Evolutionary conservation across 2,888 invertebrate species (phyloP), one percentile per base, ranked within the genome.

Genomic region (Eurytoma californica): DNA sequence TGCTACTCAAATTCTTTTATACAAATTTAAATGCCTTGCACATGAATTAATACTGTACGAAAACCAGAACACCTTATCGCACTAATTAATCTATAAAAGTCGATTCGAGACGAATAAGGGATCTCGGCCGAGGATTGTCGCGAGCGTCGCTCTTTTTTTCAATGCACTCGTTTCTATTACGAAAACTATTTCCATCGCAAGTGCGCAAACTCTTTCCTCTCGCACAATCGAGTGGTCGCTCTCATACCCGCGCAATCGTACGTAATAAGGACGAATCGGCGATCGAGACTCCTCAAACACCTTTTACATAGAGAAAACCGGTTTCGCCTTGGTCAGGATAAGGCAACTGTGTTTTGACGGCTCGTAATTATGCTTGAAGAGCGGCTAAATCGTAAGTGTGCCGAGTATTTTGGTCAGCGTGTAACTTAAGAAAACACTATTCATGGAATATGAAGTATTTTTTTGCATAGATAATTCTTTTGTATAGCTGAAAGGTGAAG

Each of bases 271-370:
- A 68, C 61, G 39, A 53, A 18, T 30, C 30, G 47, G 18, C 63
- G 16, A 14, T 53, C 53, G 16, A 3, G 14, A 18, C 14, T n/a
- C 13, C 39, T 51, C 18, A 24, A 13, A 24, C 16, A 4, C 30
- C 49, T 58, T 53, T 55, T 20, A n/a, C 61, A 53, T 63, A 39
- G 53, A 13, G 39, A 51, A 20, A 68, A 68, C 75, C 61, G 75
- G 75, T 75, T 75, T 58, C 12, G n/a, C 39, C 51, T 51, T 24
- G 24, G 60, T 39, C 18, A 58, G 68, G 13, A 75, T 58, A 61
- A 75, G 75, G 60, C 24, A 51, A n/a, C 61, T 57, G 20, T 61
- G 53, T 68, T 75, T 75, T 68, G 60, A 75, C 68, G n/a, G 30
- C 51, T 60, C 13, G 53, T 53, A 39, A 73, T 73, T 73, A 49